phyloP scores from a whole-genome alignment of 1,140 invertebrate genomes.

The Theocolax elegans region DNA sequence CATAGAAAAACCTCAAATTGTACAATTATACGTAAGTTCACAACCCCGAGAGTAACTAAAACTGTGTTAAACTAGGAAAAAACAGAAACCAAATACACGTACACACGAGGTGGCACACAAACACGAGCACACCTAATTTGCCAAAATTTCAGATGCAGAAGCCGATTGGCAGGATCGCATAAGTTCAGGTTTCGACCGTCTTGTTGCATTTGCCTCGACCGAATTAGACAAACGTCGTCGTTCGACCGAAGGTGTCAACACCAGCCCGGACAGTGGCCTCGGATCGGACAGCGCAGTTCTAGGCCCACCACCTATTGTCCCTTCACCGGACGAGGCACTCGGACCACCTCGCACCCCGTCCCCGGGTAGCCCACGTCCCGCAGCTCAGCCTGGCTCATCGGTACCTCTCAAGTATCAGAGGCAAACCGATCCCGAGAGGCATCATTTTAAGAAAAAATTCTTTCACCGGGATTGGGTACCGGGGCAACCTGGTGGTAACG shows the following conservation, averaged over 20 bases:
- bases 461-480: constrained; percentile 73
- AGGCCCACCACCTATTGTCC: constrained; percentile 69
- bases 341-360: constrained; percentile 77
- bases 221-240: constrained; percentile 83
- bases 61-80: no score
- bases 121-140: no score
- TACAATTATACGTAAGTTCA: no score
- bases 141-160: constrained; percentile 61
- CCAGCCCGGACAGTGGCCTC: constrained; percentile 81
- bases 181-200: constrained; percentile 85
- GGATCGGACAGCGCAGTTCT: constrained; percentile 74
- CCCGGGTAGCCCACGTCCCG: constrained; percentile 71
- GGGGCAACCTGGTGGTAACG: not conserved
- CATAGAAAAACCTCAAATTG: no score
- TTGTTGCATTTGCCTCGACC: constrained; percentile 87
- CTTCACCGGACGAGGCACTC: constrained; percentile 67
- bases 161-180: constrained; percentile 87
- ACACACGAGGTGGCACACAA: no score
- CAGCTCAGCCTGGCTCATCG: constrained; percentile 51
- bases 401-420: constrained; percentile 74
- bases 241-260: constrained; percentile 81
- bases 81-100: no score
- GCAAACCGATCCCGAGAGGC: constrained; percentile 70
- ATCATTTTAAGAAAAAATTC: constrained; percentile 85
- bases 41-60: no score